Conservation (phyloP, 2,797 vertebrate species). For the Forpus xanthops region DNA sequence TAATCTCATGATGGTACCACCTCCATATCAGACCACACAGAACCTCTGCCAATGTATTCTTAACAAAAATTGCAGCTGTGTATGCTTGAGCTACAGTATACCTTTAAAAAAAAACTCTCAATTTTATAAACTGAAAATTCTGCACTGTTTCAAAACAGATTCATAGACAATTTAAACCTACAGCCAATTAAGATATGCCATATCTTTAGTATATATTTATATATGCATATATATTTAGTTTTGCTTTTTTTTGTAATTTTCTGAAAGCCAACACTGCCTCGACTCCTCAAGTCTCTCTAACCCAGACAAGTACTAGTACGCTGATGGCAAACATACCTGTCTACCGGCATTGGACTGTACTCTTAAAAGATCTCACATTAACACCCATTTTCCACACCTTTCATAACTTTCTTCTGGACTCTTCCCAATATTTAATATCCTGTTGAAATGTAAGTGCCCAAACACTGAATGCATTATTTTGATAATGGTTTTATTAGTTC, state of each 20-base stretch:
- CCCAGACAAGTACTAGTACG: accelerated
- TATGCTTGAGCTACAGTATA: background rate
- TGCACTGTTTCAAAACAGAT: background rate
- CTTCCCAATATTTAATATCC: background rate
- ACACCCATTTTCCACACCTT: background rate
- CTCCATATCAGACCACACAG: background rate
- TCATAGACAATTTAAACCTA: background rate
- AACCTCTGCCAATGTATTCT: background rate
- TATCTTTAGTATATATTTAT: background rate
- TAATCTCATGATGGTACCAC: background rate
- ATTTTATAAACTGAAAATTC: background rate
- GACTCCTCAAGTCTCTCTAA: background rate
- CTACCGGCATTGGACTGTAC: background rate
- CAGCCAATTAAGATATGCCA: background rate
- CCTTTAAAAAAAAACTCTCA: background rate
- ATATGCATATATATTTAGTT: background rate
- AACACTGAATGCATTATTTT: background rate
- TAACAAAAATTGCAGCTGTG: background rate
- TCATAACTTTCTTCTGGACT: background rate
- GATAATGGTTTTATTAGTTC: background rate
- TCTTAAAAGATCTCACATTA: background rate
- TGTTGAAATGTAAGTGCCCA: background rate
- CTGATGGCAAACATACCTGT: background rate
- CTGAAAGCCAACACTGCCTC: background rate
- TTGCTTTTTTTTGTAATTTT: background rate